These are phyloP conservation scores for Cynopterus sphinx DNA, from an alignment of 2,797 vertebrate genomes.

Conservation along the genomic window DNA sequence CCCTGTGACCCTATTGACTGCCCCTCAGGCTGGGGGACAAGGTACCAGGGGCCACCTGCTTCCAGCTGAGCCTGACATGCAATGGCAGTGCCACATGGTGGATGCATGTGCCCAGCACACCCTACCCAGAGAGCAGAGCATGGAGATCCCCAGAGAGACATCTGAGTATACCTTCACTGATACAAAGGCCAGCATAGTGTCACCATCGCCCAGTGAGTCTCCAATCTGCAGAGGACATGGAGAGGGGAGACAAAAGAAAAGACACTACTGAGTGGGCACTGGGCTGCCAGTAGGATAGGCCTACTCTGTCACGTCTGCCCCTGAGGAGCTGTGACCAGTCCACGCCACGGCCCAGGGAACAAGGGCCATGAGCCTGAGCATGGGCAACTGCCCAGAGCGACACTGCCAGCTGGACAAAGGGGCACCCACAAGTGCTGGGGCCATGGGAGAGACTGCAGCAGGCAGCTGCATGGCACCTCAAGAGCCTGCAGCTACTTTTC, in stretches of 20 bases:
- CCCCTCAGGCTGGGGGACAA: background rate
- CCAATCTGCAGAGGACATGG: slow-evolving; percentile 83
- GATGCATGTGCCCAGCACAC: background rate
- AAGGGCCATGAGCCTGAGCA: too few relatives aligned
- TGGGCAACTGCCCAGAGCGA: background rate
- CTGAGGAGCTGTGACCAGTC: background rate
- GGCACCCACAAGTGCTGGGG: background rate
- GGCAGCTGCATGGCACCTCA: background rate
- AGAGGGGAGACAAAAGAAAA: background rate
- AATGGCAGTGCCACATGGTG: background rate
- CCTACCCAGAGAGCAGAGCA: slow-evolving; percentile 94
- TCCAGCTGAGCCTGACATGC: background rate
- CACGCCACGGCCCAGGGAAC: background rate
- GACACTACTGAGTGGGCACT: too few relatives aligned
- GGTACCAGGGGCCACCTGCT: background rate
- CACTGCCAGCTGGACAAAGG: background rate
- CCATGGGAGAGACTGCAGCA: background rate
- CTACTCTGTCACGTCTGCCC: background rate
- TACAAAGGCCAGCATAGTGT: slow-evolving; percentile 94
- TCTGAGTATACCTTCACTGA: slow-evolving; percentile 95
- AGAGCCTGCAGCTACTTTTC: background rate
- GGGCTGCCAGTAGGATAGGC: background rate
- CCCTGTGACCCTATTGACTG: rapidly evolving
- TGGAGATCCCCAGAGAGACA: slow-evolving; percentile 94
- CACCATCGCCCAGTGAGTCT: slow-evolving; percentile 88